A percentile compares a stretch with the other conserved stretches of the same genome.
These are phyloP conservation scores for Mellilla xanthometata DNA, from an alignment of 2,888 invertebrate genomes.

Conservation along the genomic window DNA sequence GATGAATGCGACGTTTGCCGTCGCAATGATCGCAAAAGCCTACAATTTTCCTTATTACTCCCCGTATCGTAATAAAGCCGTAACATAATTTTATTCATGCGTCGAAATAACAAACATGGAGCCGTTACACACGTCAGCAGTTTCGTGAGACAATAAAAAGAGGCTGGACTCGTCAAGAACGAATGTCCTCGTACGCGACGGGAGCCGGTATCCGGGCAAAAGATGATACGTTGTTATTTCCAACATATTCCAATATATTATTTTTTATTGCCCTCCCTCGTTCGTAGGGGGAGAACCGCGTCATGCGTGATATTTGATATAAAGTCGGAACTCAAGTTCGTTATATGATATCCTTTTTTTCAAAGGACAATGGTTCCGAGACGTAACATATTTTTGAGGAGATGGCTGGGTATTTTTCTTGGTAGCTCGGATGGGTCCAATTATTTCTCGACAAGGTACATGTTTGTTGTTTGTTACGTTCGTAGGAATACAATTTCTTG, in stretches of 20 bases:
- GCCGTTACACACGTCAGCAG: constrained; percentile 66
- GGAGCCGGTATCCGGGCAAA: constrained; percentile 62
- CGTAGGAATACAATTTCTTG: constrained; percentile 28
- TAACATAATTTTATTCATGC: constrained; percentile 65
- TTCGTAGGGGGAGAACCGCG: constrained; percentile 60
- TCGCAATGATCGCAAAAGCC: constrained; percentile 31
- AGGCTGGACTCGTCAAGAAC: constrained; percentile 73
- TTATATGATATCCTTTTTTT: constrained; percentile 81
- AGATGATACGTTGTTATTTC: constrained; percentile 82
- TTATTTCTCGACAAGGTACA: constrained; percentile 67
- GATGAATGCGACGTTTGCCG: constrained; percentile 23
- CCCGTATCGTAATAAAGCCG: constrained; percentile 47
- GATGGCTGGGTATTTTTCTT: constrained; percentile 71
- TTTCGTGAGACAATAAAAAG: constrained; percentile 71
- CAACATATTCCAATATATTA: constrained; percentile 84
- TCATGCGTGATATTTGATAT: constrained; percentile 83
- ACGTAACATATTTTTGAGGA: constrained; percentile 73
- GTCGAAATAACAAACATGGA: constrained; percentile 62
- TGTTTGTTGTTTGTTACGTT: constrained; percentile 65
- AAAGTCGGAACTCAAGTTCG: constrained; percentile 82
- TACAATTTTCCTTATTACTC: constrained; percentile 53
- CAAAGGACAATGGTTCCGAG: constrained; percentile 78
- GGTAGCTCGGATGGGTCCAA: constrained; percentile 68
- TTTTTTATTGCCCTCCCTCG: constrained; percentile 80
- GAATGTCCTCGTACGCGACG: constrained; percentile 59